phyloP scores from a whole-genome alignment of 2,797 vertebrate species.

The Adelosebastes latens region DNA sequence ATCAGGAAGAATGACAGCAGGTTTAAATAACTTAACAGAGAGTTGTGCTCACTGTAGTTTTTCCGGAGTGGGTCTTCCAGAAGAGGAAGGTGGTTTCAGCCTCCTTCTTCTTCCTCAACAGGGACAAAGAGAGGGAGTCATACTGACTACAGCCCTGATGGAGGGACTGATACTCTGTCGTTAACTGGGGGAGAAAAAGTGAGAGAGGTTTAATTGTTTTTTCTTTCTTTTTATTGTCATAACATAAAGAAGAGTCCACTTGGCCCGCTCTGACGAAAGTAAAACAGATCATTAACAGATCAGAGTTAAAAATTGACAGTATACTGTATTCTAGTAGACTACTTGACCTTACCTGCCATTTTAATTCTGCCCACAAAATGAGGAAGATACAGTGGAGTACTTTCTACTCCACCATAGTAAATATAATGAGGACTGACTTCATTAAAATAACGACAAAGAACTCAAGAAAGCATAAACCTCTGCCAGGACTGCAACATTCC shows the following conservation, averaged over 20 bases:
- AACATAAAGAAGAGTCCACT: background rate
- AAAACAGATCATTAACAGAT: background rate
- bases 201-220: background rate
- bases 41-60: constrained; percentile 86
- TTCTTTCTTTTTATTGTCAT: background rate
- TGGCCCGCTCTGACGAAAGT: background rate
- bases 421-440: background rate
- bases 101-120: constrained; percentile 90
- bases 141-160: constrained; percentile 88
- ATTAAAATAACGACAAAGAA: background rate
- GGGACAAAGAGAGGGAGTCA: constrained; percentile 87
- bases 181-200: constrained; percentile 77
- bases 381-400: background rate
- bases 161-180: constrained; percentile 91
- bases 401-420: background rate
- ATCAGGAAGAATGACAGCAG: background rate
- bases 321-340: background rate
- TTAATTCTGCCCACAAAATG: background rate
- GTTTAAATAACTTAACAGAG: constrained; percentile 10
- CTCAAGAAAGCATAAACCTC: background rate
- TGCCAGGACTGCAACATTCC: background rate
- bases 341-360: background rate
- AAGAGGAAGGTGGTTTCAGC: constrained; percentile 92
- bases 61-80: constrained; percentile 96
- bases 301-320: background rate